Percentiles rank a stretch among this genome's conserved stretches.
Conservation (phyloP, 2,797 vertebrate genomes). For the Mormyrops attenuatus region DNA sequence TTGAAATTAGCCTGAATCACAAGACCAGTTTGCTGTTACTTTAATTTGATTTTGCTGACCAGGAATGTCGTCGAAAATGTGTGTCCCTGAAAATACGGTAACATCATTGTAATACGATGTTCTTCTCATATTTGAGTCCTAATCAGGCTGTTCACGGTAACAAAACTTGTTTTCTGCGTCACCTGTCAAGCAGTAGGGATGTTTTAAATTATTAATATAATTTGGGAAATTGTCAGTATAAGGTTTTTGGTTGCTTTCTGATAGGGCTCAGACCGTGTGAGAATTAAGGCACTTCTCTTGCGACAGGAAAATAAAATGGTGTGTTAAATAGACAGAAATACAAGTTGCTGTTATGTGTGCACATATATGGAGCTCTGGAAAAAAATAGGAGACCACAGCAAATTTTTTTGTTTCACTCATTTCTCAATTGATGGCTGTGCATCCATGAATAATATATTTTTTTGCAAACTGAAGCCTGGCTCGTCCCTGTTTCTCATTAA, state of each 20-base stretch:
- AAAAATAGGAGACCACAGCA: background rate
- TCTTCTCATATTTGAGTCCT: background rate
- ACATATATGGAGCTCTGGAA: background rate
- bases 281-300: background rate
- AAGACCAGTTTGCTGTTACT: slow-evolving; percentile 11
- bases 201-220: background rate
- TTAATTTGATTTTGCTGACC: slow-evolving; percentile 6
- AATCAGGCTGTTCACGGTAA: background rate
- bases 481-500: background rate
- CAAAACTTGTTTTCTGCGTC: background rate
- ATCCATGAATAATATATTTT: background rate
- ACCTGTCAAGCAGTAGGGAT: background rate
- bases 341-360: background rate
- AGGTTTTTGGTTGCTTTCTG: background rate
- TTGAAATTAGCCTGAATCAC: background rate
- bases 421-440: background rate
- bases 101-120: background rate
- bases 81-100: background rate
- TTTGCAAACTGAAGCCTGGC: background rate
- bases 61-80: background rate
- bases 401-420: background rate
- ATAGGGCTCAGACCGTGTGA: background rate
- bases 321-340: background rate
- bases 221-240: background rate
- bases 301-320: background rate